Evolutionary conservation across 2,113 vertebrate species (phyloP), one percentile per base, ranked within the genome.

Genomic region (Anarhynchus alexandrinus): DNA sequence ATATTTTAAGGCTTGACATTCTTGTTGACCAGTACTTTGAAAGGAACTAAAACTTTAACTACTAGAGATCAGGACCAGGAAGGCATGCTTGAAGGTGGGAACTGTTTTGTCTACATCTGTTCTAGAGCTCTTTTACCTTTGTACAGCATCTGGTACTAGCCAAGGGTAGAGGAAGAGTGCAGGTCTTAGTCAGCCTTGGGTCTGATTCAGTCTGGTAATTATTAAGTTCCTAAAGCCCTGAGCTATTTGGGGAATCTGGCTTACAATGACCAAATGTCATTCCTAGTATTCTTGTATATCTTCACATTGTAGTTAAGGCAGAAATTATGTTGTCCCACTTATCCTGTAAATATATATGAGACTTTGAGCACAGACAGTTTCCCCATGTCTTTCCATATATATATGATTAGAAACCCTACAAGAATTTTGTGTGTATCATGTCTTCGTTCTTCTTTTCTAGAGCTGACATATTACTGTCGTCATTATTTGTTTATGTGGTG

Each of bases 331-430:
- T 52, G n/a, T 72, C 61, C 66, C 19, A 19, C 45, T 94, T 88
- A 23, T 6, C 26, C 54, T 74, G n/a, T 74, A 61, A 58, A 45
- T 59, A 6, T 3, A 27, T 18, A 12, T 69, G 66, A 81, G 72
- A 55, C 81, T 87, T 40, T 4, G 58, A 80, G 58, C 38, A 82
- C 3, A 12, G 58, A 38, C 5, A 82, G 45, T 51, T n/a, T 76
- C 61, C 49, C 52, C 5, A 1, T 38, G 38, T 22, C 9, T 71
- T 86, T 32, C 26, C 52, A 7, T 1, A 0, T 1, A 0, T 1
- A 29, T 69, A 62, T 90, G 30, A 23, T 73, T 62, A 76, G 79
- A 86, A 96, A 22, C 64, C 26, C 61, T 27, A 3, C 15, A 4
- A 29, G 54, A 62, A 27, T 86, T 69, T 72, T 55, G 40, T 65